Percentiles rank a stretch among this genome's conserved stretches.
Conservation (phyloP, 2,113 vertebrate species). For the Chaetodon auriga region DNA sequence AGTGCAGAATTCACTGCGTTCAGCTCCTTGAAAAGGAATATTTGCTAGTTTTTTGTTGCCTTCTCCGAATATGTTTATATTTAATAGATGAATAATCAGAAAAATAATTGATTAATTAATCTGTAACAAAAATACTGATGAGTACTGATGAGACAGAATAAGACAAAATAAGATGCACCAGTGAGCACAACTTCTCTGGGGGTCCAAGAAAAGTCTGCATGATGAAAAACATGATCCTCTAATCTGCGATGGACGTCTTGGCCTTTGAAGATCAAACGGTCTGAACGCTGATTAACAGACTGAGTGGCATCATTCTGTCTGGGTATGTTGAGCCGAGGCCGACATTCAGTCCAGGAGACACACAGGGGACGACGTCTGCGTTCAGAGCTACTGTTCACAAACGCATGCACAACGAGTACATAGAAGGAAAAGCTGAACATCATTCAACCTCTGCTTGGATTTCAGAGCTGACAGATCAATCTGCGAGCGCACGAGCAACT, state of each 20-base stretch:
- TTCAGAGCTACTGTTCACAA: constrained; percentile 15
- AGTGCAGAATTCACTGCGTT: not conserved
- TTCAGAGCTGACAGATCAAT: not conserved
- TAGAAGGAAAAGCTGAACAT: not conserved
- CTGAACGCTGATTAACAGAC: constrained; percentile 47
- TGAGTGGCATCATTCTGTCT: constrained; percentile 62
- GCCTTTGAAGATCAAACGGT: constrained; percentile 43
- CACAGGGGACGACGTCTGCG: constrained; percentile 26
- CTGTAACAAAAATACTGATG: not conserved
- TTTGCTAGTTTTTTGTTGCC: not conserved
- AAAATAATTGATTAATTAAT: not conserved
- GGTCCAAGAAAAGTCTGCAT: not conserved
- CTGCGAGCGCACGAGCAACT: not conserved
- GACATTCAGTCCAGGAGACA: constrained; percentile 37
- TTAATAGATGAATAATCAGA: too few species aligned
- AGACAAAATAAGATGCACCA: not conserved
- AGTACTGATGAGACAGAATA: too few species aligned
- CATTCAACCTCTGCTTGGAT: not conserved
- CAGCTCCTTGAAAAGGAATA: not conserved
- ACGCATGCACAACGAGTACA: too few species aligned
- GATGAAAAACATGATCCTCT: constrained; percentile 3
- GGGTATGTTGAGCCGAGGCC: constrained; percentile 5
- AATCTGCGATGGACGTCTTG: not conserved
- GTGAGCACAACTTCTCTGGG: not conserved
- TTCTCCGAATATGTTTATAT: not conserved